Evolutionary conservation across 2,113 vertebrate genomes (phyloP).

Genomic region (Campylorhamphus procurvoides): DNA sequence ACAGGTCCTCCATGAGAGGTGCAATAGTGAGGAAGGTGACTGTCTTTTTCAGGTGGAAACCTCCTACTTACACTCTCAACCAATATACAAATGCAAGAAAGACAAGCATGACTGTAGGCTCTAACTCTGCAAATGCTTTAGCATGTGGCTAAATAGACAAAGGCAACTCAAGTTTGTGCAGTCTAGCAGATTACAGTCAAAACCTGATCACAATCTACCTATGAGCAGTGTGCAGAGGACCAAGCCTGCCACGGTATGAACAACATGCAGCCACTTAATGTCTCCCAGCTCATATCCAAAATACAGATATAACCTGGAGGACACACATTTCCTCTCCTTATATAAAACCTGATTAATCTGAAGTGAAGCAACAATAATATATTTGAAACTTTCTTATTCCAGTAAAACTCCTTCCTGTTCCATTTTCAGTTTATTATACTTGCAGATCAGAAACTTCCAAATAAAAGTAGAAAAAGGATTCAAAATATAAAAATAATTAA

Average conservation of each 20-base stretch:
- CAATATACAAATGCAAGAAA: neutral
- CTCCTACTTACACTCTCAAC: neutral
- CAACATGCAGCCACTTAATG: neutral
- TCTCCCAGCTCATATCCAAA: neutral
- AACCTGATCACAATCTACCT: neutral
- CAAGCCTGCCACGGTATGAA: neutral
- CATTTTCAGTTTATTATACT: neutral
- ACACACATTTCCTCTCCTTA: neutral
- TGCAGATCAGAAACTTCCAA: neutral
- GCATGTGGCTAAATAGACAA: neutral
- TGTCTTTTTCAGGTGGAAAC: neutral
- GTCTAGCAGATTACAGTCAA: neutral
- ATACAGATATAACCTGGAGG: neutral
- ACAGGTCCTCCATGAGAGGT: fast-evolving
- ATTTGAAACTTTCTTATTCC: neutral
- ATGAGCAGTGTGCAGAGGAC: fast-evolving
- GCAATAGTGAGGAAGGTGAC: fast-evolving
- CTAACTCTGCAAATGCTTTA: neutral
- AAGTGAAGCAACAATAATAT: neutral
- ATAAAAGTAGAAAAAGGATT: neutral
- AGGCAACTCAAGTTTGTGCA: neutral
- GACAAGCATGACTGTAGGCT: neutral
- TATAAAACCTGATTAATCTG: neutral
- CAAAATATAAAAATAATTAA: neutral
- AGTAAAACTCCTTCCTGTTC: neutral